Base-by-base conservation (phyloP, 37 sponge, comb jelly and placozoan genomes). In the Mnemiopsis leidyi region DNA sequence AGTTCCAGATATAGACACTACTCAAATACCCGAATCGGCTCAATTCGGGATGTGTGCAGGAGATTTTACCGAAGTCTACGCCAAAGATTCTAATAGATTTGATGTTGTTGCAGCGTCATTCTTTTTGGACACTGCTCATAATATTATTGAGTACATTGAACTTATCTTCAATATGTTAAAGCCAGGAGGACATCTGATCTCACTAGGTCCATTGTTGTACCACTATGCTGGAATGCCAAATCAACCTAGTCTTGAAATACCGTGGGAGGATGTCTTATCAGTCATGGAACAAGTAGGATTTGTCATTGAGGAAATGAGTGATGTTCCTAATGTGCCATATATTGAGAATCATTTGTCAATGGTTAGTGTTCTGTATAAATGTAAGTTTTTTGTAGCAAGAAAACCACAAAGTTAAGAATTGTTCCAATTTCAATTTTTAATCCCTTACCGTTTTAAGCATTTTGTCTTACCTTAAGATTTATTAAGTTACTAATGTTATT, bases 1-100 rank as follows among this genome's bases (percentile, higher is more conserved):
- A n/a, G 93, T 99, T 0, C 99, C 99, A 24, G 99, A 99, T 92
- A 94, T 97, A 13, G 92, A 93, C 83, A 97, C 99, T 13, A 73
- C 93, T 0, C 68, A 93, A 23, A 92, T 96, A 33, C 97, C 97
- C 0, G 26, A 69, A 0, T 76, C 69, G 26, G 95, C 95, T 0
- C 76, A 94, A 68, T 99, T 97, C 93, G 97, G 97, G 9, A 97
- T 99, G 97, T 82, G 96, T 39, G 99, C 99, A 24, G 99, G 99
- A 33, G 97, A 97, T 76, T 99, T 99, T 92, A 93, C 96, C 18
- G 93, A 95, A 36, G 97, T 99, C 24, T 99, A 98, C 88, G 95
- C 93, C 20, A 93, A 76, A 23, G 67, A 40, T 38, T 13, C 25
- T 1, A 25, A 13, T 0, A 85, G 90, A 25, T 85, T 29, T 26